Evolutionary conservation across 2,797 vertebrate species (phyloP).

Genomic region (Melopsittacus undulatus): DNA sequence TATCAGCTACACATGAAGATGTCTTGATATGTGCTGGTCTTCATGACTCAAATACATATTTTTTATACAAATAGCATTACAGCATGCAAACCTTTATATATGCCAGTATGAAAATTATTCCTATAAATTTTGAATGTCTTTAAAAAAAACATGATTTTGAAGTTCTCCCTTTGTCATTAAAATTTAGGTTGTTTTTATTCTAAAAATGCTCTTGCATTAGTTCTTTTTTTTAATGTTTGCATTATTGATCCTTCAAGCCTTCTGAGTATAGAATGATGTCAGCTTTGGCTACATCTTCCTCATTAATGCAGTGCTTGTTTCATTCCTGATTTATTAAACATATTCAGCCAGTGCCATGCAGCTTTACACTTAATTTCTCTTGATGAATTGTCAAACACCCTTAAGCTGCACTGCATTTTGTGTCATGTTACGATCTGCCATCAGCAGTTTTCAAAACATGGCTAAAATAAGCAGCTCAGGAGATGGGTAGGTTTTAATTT

Average conservation of each 20-base stretch:
- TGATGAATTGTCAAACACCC: slow-evolving; percentile 30
- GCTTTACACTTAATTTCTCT: slow-evolving; percentile 44
- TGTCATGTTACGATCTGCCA: not conserved
- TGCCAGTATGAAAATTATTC: not conserved
- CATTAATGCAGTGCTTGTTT: not conserved
- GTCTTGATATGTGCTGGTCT: not conserved
- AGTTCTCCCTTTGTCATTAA: not conserved
- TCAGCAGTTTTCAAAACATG: slow-evolving; percentile 22
- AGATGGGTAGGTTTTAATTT: not conserved
- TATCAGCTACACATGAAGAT: not conserved
- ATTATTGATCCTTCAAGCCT: slow-evolving; percentile 29
- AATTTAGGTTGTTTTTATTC: not conserved
- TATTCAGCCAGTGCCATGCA: slow-evolving; percentile 29
- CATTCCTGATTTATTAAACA: slow-evolving; percentile 51
- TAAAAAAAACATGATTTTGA: not conserved
- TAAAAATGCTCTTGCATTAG: slow-evolving; percentile 1
- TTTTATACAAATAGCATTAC: not conserved
- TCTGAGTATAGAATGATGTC: slow-evolving; percentile 8
- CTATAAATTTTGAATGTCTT: not conserved
- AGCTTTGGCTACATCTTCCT: slow-evolving; percentile 45
- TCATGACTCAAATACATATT: not conserved
- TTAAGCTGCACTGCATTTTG: not conserved
- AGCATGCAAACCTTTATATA: not conserved
- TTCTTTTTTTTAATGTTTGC: slow-evolving; percentile 8
- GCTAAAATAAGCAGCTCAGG: slow-evolving; percentile 1